A percentile compares a stretch with the other conserved stretches of the same genome.
Evolutionary conservation across 2,797 vertebrate species (phyloP).

Genomic region (Petrocephalus schoutedeni): DNA sequence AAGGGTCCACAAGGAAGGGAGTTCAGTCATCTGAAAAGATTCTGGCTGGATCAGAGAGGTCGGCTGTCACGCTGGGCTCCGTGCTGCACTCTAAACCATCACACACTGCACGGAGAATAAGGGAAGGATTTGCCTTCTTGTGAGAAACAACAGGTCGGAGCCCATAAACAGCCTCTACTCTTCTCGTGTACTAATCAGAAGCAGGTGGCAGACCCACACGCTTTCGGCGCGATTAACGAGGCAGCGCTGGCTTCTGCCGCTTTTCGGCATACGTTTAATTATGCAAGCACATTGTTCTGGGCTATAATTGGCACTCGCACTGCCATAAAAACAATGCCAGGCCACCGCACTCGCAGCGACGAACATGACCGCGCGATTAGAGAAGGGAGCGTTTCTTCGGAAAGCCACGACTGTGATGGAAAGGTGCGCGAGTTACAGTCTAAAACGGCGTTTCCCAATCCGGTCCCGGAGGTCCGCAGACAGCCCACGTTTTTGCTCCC

Average conservation of each 20-base stretch:
- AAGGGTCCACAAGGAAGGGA: neutral
- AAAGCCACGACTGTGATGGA: neutral
- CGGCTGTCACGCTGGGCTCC: neutral
- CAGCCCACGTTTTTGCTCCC: neutral
- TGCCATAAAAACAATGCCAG: neutral
- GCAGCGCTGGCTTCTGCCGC: conserved; percentile 49
- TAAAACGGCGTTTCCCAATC: neutral
- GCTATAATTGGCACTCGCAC: conserved; percentile 40
- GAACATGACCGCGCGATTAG: no score
- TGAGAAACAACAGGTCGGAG: neutral
- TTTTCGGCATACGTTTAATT: conserved; percentile 52
- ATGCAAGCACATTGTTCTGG: conserved; percentile 40
- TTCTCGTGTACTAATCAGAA: conserved; percentile 37
- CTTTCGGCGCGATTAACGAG: conserved; percentile 35
- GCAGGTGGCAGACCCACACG: conserved; percentile 55
- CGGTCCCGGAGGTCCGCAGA: neutral
- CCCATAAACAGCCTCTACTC: neutral
- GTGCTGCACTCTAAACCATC: neutral
- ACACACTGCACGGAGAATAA: neutral
- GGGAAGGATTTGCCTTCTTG: neutral
- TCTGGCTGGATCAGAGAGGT: neutral
- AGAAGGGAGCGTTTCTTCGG: neutral
- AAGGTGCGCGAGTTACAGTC: neutral
- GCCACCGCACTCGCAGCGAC: neutral
- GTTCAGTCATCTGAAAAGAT: neutral